Conservation (phyloP, 2,113 vertebrate genomes). For the Gymnocephalus cernua region DNA sequence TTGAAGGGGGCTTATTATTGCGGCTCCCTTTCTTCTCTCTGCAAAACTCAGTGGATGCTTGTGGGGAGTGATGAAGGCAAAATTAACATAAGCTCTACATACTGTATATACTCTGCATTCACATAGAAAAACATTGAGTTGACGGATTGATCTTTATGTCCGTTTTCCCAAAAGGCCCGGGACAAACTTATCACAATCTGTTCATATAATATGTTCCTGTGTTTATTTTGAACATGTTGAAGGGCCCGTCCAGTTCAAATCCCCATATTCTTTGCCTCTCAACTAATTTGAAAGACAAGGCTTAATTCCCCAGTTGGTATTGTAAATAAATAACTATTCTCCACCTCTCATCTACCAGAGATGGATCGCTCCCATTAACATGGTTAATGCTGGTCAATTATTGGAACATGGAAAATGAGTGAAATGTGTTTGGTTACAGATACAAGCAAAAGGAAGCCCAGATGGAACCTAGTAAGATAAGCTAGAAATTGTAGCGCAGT, state of each 20-base stretch:
- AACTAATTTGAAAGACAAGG: conserved; percentile 64
- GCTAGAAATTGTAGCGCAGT: conserved; percentile 35
- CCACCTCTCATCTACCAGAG: conserved; percentile 59
- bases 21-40: background rate
- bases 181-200: conserved; percentile 18
- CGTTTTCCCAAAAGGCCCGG: background rate
- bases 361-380: conserved; percentile 77
- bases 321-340: conserved; percentile 78
- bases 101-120: background rate
- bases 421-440: conserved; percentile 78
- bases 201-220: background rate
- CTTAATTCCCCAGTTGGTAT: conserved; percentile 50
- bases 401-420: conserved; percentile 77
- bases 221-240: conserved; percentile 5
- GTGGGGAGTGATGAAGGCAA: background rate
- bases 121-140: conserved; percentile 5
- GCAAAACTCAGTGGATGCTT: background rate
- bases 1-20: background rate
- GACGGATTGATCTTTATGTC: background rate
- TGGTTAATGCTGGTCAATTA: conserved; percentile 80
- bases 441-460: conserved; percentile 62
- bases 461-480: conserved; percentile 57
- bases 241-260: conserved; percentile 8
- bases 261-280: conserved; percentile 5
- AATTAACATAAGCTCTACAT: background rate